Conservation (phyloP, 2,113 vertebrate genomes). For the Thymallus thymallus region DNA sequence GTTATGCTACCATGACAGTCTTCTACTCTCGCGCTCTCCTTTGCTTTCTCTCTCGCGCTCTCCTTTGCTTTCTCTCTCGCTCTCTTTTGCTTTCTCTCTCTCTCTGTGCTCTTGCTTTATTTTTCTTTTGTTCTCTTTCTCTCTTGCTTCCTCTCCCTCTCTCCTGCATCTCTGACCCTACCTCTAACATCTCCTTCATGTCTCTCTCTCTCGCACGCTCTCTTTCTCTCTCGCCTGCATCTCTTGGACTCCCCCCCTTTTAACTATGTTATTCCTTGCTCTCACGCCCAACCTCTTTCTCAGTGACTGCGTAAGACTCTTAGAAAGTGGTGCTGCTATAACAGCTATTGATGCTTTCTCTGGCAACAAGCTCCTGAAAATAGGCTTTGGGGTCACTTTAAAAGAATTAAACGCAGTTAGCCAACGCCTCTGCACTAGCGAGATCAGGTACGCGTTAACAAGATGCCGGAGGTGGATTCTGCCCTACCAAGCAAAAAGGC, state of each 20-base stretch:
- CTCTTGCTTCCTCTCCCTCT: not conserved
- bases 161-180: not conserved
- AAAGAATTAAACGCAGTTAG: not conserved
- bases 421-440: not conserved
- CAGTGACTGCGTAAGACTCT: not conserved
- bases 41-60: not conserved
- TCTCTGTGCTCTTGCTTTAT: not conserved
- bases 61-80: not conserved
- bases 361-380: not conserved
- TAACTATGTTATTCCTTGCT: not conserved
- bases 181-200: not conserved
- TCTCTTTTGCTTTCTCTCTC: no score
- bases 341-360: slow-evolving; percentile 8
- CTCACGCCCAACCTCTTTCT: not conserved
- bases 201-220: not conserved
- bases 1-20: slow-evolving; percentile 14
- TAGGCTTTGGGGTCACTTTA: not conserved
- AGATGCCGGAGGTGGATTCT: no score
- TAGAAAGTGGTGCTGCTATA: no score
- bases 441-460: not conserved
- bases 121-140: not conserved
- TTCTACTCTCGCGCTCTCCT: not conserved
- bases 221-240: not conserved
- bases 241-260: not conserved
- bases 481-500: no score